A percentile compares a stretch with the other conserved stretches of the same genome.
Conservation (phyloP, 2,888 invertebrate genomes). For the Abrostola triplasia region DNA sequence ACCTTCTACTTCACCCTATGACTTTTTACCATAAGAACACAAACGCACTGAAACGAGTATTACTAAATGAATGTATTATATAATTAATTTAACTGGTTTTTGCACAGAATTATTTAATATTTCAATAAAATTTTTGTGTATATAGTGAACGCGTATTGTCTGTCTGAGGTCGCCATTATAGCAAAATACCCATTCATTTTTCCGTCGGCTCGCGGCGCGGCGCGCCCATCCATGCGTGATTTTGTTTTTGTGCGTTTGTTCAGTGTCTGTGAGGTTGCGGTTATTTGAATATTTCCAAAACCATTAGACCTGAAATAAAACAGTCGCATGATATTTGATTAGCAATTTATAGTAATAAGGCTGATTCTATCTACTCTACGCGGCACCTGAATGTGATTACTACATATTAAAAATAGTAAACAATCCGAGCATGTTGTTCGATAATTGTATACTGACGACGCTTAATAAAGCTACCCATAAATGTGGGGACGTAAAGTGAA, state of each 20-base stretch:
- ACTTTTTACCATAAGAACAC: neutral
- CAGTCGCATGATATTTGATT: conserved; percentile 72
- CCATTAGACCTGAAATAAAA: conserved; percentile 78
- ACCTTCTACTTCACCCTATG: neutral
- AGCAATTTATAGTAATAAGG: conserved; percentile 56
- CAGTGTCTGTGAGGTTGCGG: conserved; percentile 81
- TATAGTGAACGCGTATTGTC: conserved; percentile 62
- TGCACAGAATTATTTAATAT: conserved; percentile 28
- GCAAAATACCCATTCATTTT: conserved; percentile 84
- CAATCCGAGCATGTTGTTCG: conserved; percentile 34
- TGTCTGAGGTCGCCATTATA: conserved; percentile 76
- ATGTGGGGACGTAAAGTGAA: conserved; percentile 62
- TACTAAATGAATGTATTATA: neutral
- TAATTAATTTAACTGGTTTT: conserved; percentile 7
- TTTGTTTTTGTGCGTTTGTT: conserved; percentile 85
- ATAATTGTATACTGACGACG: conserved; percentile 43
- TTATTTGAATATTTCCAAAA: conserved; percentile 79
- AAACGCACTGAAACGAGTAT: neutral
- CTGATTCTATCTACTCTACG: conserved; percentile 12
- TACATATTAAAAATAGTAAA: conserved; percentile 11
- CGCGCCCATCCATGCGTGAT: conserved; percentile 83
- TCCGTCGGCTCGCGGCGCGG: conserved; percentile 73
- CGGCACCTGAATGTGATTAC: conserved; percentile 10
- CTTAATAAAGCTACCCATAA: conserved; percentile 55
- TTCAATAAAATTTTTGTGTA: conserved; percentile 38